These are phyloP conservation scores for Hoplias malabaricus DNA, from an alignment of 2,113 vertebrate genomes.

Conservation along the genomic window DNA sequence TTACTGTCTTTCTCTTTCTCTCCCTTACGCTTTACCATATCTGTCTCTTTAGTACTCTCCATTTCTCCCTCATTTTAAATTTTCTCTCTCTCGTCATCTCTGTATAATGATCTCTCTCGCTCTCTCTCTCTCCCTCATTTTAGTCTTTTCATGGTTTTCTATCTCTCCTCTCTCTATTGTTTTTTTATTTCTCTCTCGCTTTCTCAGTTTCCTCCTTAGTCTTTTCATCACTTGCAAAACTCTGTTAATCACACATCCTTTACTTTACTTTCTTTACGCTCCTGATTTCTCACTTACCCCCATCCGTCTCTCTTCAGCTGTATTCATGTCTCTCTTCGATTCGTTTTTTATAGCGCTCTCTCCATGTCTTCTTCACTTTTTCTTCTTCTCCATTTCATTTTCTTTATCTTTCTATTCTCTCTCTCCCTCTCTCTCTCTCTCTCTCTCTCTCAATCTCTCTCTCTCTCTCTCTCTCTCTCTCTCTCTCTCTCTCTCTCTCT, in stretches of 20 bases:
- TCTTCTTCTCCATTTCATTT: background rate
- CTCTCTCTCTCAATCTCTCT: background rate
- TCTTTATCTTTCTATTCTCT: background rate
- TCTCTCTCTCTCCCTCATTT: background rate
- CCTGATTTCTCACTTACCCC: background rate
- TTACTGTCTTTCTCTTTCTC: background rate
- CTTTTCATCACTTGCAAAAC: too few species aligned
- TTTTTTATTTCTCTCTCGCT: background rate
- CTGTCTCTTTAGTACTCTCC: background rate
- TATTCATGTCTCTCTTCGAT: background rate
- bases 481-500: background rate
- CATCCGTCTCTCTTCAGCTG: background rate
- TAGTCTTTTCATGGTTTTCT: background rate
- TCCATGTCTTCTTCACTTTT: too few species aligned
- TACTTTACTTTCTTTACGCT: background rate
- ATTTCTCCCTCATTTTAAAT: background rate
- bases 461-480: conserved; percentile 9
- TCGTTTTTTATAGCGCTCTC: background rate
- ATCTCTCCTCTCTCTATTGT: background rate
- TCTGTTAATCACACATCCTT: too few species aligned
- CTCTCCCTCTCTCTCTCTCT: background rate
- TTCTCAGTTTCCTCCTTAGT: background rate
- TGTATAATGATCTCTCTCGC: too few species aligned
- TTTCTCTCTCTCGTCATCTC: conserved; percentile 2
- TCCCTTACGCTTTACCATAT: too few species aligned